Evolutionary conservation across 2,797 vertebrate species (phyloP).

Genomic region (Echiichthys vipera): DNA sequence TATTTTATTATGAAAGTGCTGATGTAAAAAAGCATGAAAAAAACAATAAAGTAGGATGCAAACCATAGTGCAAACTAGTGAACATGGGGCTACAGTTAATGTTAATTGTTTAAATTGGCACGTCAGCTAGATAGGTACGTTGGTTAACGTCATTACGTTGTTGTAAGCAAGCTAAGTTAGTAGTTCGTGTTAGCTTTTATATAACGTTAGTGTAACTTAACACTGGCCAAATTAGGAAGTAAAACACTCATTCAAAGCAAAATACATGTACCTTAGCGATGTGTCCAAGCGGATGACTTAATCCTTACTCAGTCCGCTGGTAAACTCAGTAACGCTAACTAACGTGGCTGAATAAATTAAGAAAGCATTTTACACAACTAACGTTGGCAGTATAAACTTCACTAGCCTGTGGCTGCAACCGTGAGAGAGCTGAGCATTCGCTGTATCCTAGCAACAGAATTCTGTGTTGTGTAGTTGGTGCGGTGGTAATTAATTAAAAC

Average conservation of each 20-base stretch:
- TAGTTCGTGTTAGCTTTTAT: background rate
- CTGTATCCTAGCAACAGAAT: constrained; percentile 79
- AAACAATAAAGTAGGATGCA: background rate
- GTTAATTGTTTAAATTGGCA: background rate
- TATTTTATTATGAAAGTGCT: background rate
- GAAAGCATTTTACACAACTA: too few relatives aligned
- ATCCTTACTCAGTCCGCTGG: constrained; percentile 7
- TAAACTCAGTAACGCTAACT: too few relatives aligned
- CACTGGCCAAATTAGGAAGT: background rate
- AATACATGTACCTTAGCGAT: constrained; percentile 30
- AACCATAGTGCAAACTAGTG: too few relatives aligned
- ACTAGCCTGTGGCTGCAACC: too few relatives aligned
- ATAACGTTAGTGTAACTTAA: background rate
- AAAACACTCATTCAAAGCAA: background rate
- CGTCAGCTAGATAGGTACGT: too few relatives aligned
- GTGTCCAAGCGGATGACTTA: constrained; percentile 34
- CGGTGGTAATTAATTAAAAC: background rate
- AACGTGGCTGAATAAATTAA: too few relatives aligned
- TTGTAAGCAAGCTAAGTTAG: too few relatives aligned
- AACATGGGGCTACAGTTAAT: background rate
- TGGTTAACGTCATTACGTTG: too few relatives aligned
- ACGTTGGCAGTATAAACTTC: too few relatives aligned
- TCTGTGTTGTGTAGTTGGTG: background rate
- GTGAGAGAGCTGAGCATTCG: constrained; percentile 17
- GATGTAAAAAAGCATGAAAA: background rate